Conservation (phyloP, 2,113 vertebrate species). For the Uria aalge region DNA sequence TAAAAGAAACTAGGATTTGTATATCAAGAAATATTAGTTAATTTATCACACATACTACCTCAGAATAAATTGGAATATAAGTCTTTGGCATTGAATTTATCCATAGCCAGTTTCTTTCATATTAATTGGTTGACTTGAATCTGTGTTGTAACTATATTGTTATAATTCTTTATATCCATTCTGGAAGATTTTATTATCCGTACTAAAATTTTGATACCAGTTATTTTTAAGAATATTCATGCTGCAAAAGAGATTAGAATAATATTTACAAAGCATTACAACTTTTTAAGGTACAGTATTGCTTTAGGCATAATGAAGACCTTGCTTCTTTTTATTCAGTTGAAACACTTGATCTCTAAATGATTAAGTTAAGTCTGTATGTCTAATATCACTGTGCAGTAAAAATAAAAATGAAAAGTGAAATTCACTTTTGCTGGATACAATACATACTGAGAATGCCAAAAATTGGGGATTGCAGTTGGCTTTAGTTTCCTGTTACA, state of each 20-base stretch:
- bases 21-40: not conserved
- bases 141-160: not conserved
- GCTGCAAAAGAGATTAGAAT: not conserved
- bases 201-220: not conserved
- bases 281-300: not conserved
- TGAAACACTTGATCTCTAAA: constrained; percentile 21
- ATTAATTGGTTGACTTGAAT: not conserved
- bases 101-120: not conserved
- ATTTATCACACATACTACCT: not conserved
- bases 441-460: constrained; percentile 27
- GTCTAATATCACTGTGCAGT: constrained; percentile 51
- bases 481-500: constrained; percentile 68
- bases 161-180: not conserved
- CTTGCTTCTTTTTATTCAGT: constrained; percentile 4
- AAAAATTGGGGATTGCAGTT: constrained; percentile 65
- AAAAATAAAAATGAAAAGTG: constrained; percentile 56
- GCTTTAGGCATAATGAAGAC: not conserved
- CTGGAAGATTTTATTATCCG: not conserved
- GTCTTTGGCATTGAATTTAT: not conserved
- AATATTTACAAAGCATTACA: not conserved
- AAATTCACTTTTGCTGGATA: constrained; percentile 62
- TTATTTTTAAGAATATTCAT: not conserved
- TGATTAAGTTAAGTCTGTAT: constrained; percentile 14
- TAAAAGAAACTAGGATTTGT: not conserved
- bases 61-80: not conserved